Conservation (phyloP, 2,888 invertebrate genomes). For the Tortrix viridana region DNA sequence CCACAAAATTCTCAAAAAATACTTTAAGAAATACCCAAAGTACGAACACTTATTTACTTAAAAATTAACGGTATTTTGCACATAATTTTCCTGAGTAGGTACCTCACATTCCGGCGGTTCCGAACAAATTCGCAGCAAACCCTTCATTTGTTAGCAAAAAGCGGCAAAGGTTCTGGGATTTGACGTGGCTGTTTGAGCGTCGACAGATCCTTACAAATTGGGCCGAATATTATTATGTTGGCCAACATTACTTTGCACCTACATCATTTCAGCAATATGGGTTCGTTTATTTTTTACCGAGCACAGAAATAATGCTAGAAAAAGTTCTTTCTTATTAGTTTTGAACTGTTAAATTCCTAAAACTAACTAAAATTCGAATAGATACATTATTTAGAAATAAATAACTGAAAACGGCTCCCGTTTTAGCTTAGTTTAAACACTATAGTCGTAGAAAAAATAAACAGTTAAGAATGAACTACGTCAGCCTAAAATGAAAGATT, state of each 20-base stretch:
- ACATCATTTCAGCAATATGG: conserved; percentile 3
- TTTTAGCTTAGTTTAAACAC: no score
- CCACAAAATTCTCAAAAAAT: no score
- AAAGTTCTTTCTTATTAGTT: background rate
- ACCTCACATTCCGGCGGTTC: conserved; percentile 12
- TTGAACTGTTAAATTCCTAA: background rate
- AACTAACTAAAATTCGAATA: conserved; percentile 6
- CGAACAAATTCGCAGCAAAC: conserved; percentile 16
- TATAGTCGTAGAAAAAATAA: no score
- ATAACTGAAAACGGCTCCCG: no score
- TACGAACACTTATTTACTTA: background rate
- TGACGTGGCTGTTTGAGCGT: conserved; percentile 27
- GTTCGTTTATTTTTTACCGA: background rate
- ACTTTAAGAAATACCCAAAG: no score
- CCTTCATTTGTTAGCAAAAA: conserved; percentile 33
- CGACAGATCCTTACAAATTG: conserved; percentile 30
- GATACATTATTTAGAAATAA: no score
- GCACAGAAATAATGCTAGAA: background rate
- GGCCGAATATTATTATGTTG: conserved; percentile 26
- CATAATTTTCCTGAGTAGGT: conserved; percentile 9
- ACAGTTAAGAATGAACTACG: no score
- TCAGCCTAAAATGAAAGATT: no score
- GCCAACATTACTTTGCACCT: conserved; percentile 15
- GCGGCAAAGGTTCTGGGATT: conserved; percentile 12
- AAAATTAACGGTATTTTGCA: conserved; percentile 4